Evolutionary conservation across 2,888 invertebrate genomes (phyloP), one percentile per base, ranked within the genome.

Genomic region (Tipula confusa): DNA sequence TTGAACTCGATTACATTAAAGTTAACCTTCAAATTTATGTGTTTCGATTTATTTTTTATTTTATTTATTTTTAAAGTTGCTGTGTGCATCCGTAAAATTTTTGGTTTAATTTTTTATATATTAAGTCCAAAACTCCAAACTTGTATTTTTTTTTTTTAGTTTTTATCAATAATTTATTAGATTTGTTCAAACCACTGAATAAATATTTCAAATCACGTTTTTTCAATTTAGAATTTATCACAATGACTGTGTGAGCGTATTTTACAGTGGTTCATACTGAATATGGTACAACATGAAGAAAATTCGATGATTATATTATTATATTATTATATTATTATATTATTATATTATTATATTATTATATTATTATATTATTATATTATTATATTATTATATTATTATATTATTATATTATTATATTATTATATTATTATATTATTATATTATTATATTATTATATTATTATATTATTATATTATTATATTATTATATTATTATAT

Each of bases 171-270:
- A 43, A 15, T 43, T 43, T 43, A 43, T 36, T 36, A 36, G 36
- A 36, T 36, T 36, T 43, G 15, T 43, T 43, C 7, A 64, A 64
- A 24, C 9, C n/a, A 43, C n/a, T n/a, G 33, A 24, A 64, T 64
- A 64, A 24, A 64, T 64, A 64, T 64, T 64, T 64, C 64, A 64
- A 64, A 64, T 64, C 64, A 64, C 64, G 64, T 64, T 64, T 43
- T 24, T 64, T n/a, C n/a, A 64, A 64, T 24, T 64, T 64, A 64
- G 64, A 64, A 64, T 64, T 64, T 64, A 64, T 64, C 64, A 24
- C 24, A 24, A 24, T 64, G 64, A 24, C 64, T 64, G 64, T 64
- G 64, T 64, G 64, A 18, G 64, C 64, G n/a, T 36, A 36, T 36
- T 36, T 36, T 36, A 36, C n/a, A n/a, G n/a, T n/a, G n/a, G n/a